Evolutionary conservation across 2,113 vertebrate genomes (phyloP).

Genomic region (Tautogolabrus adspersus): DNA sequence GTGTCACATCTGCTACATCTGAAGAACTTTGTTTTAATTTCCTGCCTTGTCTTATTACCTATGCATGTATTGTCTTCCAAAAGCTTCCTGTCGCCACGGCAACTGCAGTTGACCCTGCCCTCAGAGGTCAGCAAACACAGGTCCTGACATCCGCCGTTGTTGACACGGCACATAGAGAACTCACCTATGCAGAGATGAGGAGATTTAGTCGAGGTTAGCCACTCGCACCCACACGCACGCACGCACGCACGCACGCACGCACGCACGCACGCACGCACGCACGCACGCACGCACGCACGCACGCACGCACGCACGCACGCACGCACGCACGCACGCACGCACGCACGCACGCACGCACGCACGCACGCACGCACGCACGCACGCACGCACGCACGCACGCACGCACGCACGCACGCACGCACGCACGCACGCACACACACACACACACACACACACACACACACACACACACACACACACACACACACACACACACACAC

Average conservation of each 20-base stretch:
- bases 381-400: not conserved
- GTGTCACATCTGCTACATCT: no score
- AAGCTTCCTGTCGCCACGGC: conserved; percentile 91
- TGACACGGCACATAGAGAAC: conserved; percentile 91
- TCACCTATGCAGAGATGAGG: conserved; percentile 83
- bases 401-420: not conserved
- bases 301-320: no score
- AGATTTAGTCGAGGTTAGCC: conserved; percentile 10
- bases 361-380: no score
- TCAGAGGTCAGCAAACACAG: conserved; percentile 93
- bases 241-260: conserved; percentile 11
- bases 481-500: no score
- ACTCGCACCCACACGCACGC: not conserved
- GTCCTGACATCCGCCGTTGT: conserved; percentile 96
- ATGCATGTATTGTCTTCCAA: conserved; percentile 94
- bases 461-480: no score
- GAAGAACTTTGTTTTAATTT: no score
- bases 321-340: no score
- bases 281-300: no score
- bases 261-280: not conserved
- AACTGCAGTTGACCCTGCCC: conserved; percentile 95
- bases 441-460: no score
- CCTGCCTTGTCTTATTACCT: conserved; percentile 77
- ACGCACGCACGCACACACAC: conserved; percentile 13
- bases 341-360: no score